Evolutionary conservation across 1,140 invertebrate genomes (phyloP).

Genomic region (Pachyrhynchus sulphureomaculatus): DNA sequence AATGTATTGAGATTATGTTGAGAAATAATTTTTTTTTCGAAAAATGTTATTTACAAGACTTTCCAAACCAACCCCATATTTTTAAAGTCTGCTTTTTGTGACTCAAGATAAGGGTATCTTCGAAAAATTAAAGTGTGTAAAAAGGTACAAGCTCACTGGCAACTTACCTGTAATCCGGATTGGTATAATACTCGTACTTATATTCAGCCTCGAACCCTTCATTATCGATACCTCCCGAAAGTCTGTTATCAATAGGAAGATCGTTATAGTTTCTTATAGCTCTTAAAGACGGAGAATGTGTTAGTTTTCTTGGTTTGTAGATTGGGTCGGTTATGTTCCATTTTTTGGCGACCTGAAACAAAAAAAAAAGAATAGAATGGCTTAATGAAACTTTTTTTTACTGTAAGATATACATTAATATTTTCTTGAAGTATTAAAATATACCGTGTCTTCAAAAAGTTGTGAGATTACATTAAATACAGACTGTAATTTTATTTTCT

Average conservation of each 20-base stretch:
- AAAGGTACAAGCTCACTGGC: too few relatives aligned
- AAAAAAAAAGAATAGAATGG: slow-evolving; percentile 10
- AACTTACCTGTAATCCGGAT: slow-evolving; percentile 18
- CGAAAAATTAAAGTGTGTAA: too few relatives aligned
- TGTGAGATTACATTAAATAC: too few relatives aligned
- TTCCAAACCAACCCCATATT: background rate
- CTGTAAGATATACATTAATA: too few relatives aligned
- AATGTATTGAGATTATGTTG: too few relatives aligned
- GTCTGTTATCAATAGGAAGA: slow-evolving; percentile 37
- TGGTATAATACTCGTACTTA: slow-evolving; percentile 27
- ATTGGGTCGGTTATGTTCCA: slow-evolving; percentile 30
- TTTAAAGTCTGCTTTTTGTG: background rate
- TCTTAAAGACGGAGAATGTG: slow-evolving; percentile 43
- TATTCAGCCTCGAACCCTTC: slow-evolving; percentile 38
- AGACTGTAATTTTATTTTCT: too few relatives aligned
- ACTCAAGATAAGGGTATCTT: background rate
- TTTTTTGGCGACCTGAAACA: slow-evolving; percentile 32
- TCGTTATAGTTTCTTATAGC: slow-evolving; percentile 47
- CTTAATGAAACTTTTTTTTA: too few relatives aligned
- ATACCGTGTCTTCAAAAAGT: too few relatives aligned
- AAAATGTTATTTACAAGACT: too few relatives aligned
- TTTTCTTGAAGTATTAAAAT: too few relatives aligned
- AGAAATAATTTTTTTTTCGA: too few relatives aligned
- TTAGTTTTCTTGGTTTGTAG: slow-evolving; percentile 36
- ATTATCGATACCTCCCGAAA: slow-evolving; percentile 37